Evolutionary conservation across 2,888 invertebrate genomes (phyloP), one percentile per base, ranked within the genome.

Genomic region (Meteorus cinctellus): DNA sequence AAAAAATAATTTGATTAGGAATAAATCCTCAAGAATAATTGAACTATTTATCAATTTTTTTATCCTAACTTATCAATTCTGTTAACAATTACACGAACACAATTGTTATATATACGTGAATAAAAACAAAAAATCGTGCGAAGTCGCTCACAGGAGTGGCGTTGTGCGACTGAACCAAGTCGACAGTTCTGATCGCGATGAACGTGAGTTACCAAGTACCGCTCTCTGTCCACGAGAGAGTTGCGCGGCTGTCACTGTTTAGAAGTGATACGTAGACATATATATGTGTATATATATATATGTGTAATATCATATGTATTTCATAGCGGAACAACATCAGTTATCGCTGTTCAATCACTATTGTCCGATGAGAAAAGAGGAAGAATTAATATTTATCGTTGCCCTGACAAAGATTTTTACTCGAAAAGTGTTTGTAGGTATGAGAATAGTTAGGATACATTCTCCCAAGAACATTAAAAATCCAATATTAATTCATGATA

Each of bases 121-220:
- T 55, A 55, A 36, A 41, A 12, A 34, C 27, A 62, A 75, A 45
- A 78, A 71, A 69, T 76, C 77, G 79, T 81, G 82, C 84, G 86
- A 85, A 82, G 84, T 85, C 84, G 82, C 86, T 85, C 84, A 83
- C 67, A 80, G 80, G 86, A 88, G 81, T 82, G 86, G 85, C 87
- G 86, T 86, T 83, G 86, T 83, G 84, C 86, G 84, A 89, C 89
- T 89, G 88, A 88, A 84, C 82, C 79, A 74, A 76, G 69, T 72
- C 76, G 72, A 73, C 71, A 72, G 76, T 74, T 77, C 77, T 75
- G 48, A 55, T 31, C 62, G 68, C 36, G 51, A 45, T 62, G 62
- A 76, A 63, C 31, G 36, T 67, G 72, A 77, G 72, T 65, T 77
- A 67, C 75, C 73, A 59, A 74, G 68, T 78, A 55, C 69, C 79